Conservation (phyloP, 2,888 invertebrate species). For the Apamea monoglypha region DNA sequence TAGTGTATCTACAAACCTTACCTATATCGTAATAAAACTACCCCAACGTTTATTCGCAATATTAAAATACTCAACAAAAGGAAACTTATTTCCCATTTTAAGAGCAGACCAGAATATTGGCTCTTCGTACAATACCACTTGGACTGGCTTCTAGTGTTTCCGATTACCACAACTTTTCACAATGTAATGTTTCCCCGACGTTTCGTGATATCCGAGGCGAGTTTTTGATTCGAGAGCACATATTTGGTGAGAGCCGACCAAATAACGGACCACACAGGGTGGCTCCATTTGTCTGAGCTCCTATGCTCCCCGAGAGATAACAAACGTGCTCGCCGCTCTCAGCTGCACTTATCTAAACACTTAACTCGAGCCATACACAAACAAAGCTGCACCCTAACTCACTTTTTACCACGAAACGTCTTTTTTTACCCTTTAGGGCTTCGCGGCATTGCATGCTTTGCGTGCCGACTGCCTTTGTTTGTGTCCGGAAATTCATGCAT, state of each 20-base stretch:
- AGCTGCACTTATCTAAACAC: conserved; percentile 90
- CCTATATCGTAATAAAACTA: conserved; percentile 21
- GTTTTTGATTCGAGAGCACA: conserved; percentile 78
- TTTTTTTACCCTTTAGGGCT: conserved; percentile 87
- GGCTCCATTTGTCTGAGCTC: conserved; percentile 87
- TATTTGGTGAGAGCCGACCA: conserved; percentile 84
- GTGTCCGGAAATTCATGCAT: conserved; percentile 86
- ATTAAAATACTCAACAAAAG: conserved; percentile 27
- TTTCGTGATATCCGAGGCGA: conserved; percentile 68
- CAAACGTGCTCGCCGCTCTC: conserved; percentile 87
- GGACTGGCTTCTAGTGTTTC: conserved; percentile 57
- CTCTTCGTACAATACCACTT: conserved; percentile 37
- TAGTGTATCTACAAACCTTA: conserved; percentile 27
- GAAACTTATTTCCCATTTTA: conserved; percentile 33
- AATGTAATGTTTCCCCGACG: conserved; percentile 61
- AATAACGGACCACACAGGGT: conserved; percentile 89
- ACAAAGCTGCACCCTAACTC: conserved; percentile 87
- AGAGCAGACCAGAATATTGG: conserved; percentile 40
- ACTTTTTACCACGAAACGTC: conserved; percentile 88
- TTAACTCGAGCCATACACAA: conserved; percentile 88
- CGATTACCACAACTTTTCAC: conserved; percentile 64
- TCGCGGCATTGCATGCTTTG: conserved; percentile 83
- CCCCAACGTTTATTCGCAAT: conserved; percentile 19
- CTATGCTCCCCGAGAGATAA: conserved; percentile 86
- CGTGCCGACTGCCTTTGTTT: conserved; percentile 86